phyloP scores from a whole-genome alignment of 2,888 invertebrate genomes.

The Rhaphigaster nebulosa region DNA sequence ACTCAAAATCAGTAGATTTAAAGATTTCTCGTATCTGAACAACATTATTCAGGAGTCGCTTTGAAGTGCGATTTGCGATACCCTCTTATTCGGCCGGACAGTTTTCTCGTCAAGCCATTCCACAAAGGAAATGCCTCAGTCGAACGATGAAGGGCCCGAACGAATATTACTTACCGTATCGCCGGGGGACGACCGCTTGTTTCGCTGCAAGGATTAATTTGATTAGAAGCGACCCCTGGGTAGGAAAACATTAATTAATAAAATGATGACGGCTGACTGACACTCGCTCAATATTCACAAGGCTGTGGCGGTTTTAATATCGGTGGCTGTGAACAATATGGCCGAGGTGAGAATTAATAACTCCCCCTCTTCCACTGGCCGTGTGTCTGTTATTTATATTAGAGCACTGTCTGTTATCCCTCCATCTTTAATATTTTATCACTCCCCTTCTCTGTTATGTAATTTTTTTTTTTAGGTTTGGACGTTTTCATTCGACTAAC shows the following conservation, averaged over 20 bases:
- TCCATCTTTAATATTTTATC: constrained; percentile 28
- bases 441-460: neutral
- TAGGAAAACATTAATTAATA: constrained; percentile 22
- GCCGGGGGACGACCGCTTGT: neutral
- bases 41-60: too few relatives aligned
- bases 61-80: neutral
- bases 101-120: neutral
- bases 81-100: neutral
- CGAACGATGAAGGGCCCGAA: neutral
- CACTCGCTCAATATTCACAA: constrained; percentile 48
- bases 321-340: neutral
- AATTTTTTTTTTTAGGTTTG: neutral
- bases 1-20: too few relatives aligned
- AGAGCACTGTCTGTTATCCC: neutral
- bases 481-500: neutral
- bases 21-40: too few relatives aligned
- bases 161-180: neutral
- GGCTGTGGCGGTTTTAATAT: constrained; percentile 47
- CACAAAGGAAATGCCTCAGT: neutral
- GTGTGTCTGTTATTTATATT: constrained; percentile 27
- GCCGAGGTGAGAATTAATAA: constrained; percentile 16
- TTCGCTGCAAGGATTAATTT: neutral
- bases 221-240: neutral
- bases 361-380: neutral
- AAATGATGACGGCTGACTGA: constrained; percentile 50